Percentiles rank a stretch among this genome's conserved stretches.
These are phyloP conservation scores for Erythrocebus patas DNA, from an alignment of 2,113 vertebrate species.

Conservation along the genomic window DNA sequence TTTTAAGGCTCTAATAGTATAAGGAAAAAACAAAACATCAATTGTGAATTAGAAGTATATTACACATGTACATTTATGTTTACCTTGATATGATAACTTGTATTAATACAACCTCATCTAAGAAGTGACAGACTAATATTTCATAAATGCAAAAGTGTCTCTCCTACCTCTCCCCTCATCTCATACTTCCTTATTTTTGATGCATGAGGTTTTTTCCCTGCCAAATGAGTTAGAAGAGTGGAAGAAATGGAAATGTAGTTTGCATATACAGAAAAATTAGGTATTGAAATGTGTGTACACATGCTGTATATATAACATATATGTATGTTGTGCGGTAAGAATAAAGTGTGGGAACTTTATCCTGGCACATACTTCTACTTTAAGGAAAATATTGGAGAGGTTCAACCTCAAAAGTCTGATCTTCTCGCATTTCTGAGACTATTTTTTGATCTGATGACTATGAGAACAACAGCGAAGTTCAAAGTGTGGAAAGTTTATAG, in stretches of 20 bases:
- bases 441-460: slow-evolving; percentile 15
- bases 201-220: neutral
- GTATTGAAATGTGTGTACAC: neutral
- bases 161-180: neutral
- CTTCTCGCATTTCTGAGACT: neutral
- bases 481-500: neutral
- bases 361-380: neutral
- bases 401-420: neutral
- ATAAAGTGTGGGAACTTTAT: neutral
- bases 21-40: neutral
- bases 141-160: neutral
- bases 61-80: neutral
- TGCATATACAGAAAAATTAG: neutral
- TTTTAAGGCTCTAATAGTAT: neutral
- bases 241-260: neutral
- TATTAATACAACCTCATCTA: neutral
- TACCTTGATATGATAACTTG: neutral
- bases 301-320: no score
- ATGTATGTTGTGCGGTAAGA: neutral
- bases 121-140: neutral
- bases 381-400: neutral
- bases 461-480: neutral
- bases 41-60: neutral
- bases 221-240: neutral
- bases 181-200: neutral